These are phyloP conservation scores for Willowsia nigromaculata DNA, from an alignment of 2,888 invertebrate species.

Conservation along the genomic window DNA sequence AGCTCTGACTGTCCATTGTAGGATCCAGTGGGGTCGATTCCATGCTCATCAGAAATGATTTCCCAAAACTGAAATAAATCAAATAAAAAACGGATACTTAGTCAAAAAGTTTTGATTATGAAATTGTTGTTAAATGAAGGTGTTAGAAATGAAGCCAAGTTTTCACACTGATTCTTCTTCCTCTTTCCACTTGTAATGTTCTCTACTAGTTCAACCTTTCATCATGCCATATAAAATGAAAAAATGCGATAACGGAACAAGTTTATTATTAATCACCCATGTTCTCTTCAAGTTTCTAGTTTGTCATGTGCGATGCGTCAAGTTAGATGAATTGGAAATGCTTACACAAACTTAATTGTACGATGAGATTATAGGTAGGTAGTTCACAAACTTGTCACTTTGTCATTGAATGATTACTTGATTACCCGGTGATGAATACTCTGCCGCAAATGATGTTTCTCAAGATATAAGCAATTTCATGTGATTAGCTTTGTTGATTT, in stretches of 20 bases:
- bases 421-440: background rate
- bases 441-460: background rate
- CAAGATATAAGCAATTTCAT: background rate
- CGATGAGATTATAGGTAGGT: too few relatives aligned
- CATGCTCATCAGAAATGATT: slow-evolving; percentile 92
- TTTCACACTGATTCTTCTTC: background rate
- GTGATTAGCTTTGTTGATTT: background rate
- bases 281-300: background rate
- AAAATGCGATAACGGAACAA: slow-evolving; percentile 5
- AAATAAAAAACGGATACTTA: background rate
- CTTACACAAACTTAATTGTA: background rate
- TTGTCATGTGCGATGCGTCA: slow-evolving; percentile 6
- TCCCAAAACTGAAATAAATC: slow-evolving; percentile 81
- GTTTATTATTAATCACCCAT: background rate
- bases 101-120: background rate
- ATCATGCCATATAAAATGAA: background rate
- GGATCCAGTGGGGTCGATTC: slow-evolving; percentile 87
- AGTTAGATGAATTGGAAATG: background rate
- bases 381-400: background rate
- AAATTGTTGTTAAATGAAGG: slow-evolving; percentile 85
- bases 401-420: background rate
- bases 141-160: slow-evolving; percentile 85
- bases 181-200: background rate
- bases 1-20: slow-evolving; percentile 88
- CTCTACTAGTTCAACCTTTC: background rate